Evolutionary conservation across 2,888 invertebrate species (phyloP).

Genomic region (Lymantria dispar): DNA sequence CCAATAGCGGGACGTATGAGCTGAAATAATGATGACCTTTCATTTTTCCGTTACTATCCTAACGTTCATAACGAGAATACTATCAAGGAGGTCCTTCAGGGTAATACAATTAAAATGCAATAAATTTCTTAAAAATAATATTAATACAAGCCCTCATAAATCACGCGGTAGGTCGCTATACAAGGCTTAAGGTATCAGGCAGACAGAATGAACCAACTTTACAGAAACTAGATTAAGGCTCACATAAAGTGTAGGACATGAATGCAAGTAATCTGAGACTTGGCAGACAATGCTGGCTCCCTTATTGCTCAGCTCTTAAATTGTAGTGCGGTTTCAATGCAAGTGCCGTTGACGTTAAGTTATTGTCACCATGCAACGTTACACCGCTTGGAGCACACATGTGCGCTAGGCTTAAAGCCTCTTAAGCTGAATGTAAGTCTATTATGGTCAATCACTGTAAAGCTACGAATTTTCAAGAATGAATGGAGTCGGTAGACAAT

Average conservation of each 20-base stretch:
- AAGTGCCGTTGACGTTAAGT: conserved; percentile 78
- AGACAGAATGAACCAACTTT: conserved; percentile 31
- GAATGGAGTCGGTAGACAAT: background rate
- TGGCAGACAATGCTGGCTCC: conserved; percentile 72
- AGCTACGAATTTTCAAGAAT: conserved; percentile 13
- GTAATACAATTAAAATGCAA: too few species aligned
- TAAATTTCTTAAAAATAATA: conserved; percentile 7
- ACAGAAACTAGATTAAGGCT: conserved; percentile 54
- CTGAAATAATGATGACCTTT: too few species aligned
- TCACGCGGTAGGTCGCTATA: conserved; percentile 40
- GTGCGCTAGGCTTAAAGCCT: conserved; percentile 62
- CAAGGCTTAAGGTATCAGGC: conserved; percentile 25
- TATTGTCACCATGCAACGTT: conserved; percentile 74
- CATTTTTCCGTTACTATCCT: too few species aligned
- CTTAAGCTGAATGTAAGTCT: conserved; percentile 47
- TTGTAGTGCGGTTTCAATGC: conserved; percentile 79
- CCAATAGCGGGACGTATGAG: too few species aligned
- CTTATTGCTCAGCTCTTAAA: conserved; percentile 80
- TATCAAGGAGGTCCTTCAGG: too few species aligned
- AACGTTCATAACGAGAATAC: too few species aligned
- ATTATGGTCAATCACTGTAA: conserved; percentile 38
- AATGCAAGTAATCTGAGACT: conserved; percentile 72
- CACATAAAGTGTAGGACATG: conserved; percentile 59
- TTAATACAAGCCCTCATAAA: conserved; percentile 31
- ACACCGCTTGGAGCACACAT: conserved; percentile 68